Base-by-base conservation (phyloP, 23 tunicate genomes). In the Ascidia mentula region DNA sequence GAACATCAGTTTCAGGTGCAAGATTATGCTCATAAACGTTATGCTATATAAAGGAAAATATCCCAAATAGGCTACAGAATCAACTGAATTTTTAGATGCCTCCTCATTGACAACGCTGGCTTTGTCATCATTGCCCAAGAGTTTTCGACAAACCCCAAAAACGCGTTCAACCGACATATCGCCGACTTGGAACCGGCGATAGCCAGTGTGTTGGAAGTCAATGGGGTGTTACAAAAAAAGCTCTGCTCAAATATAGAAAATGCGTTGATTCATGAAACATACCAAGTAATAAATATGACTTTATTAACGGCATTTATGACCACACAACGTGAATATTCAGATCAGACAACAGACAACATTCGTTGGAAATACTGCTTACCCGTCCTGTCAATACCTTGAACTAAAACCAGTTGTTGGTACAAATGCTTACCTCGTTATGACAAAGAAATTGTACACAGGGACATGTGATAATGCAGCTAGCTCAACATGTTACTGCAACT, bases 311-410 rank as follows among this genome's bases (percentile, higher is more conserved):
- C n/a, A n/a, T n/a, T n/a, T n/a, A n/a, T n/a, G n/a, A n/a, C n/a
- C n/a, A n/a, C n/a, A n/a, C n/a, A n/a, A n/a, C n/a, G n/a, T n/a
- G n/a, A n/a, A n/a, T n/a, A n/a, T n/a, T n/a, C n/a, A n/a, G n/a
- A n/a, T n/a, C n/a, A n/a, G n/a, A n/a, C n/a, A n/a, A n/a, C 65
- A 53, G 65, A 53, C 65, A 9, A 53, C 28, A 53, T 53, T 53
- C 13, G 24, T 1, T 20, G 24, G 65, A 26, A 53, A 28, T 28
- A 53, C 65, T 9, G 65, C 28, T 53, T 53, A 53, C 24, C 65
- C 65, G 22, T 6, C 65, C 28, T 53, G 60, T 45, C 60, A 17
- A 45, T 17, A 17, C 17, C 60, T 18, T 17, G 17, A 45, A 45
- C 60, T 18, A 45, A 18, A 17, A 17, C 60, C 18, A 17, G 60